A percentile compares a stretch with the other conserved stretches of the same genome.
phyloP scores from a whole-genome alignment of 2,113 vertebrate species.

The Galemys pyrenaicus region DNA sequence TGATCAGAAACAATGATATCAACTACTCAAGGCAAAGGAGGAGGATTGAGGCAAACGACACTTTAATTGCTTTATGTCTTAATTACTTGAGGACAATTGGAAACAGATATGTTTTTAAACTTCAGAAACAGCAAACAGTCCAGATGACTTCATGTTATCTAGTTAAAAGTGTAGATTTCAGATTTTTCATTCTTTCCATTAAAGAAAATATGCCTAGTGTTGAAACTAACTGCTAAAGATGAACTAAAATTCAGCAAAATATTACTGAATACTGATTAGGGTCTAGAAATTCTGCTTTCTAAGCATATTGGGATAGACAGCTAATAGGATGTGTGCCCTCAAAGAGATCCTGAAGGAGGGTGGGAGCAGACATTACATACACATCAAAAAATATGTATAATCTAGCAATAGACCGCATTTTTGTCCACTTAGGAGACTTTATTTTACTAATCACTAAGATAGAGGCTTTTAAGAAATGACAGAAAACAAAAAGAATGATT shows the following conservation, averaged over 20 bases:
- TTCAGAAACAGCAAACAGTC: background rate
- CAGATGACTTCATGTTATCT: background rate
- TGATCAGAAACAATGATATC: background rate
- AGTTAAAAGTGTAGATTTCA: background rate
- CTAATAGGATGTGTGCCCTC: background rate
- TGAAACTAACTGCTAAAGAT: background rate
- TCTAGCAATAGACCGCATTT: background rate
- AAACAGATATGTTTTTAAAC: background rate
- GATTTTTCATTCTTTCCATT: background rate
- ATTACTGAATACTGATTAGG: background rate
- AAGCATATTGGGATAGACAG: background rate
- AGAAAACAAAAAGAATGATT: background rate
- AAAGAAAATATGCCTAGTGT: background rate
- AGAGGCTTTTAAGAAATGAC: background rate
- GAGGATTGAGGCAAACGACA: background rate
- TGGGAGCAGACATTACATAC: background rate
- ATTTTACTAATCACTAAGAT: background rate
- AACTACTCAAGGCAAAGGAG: background rate
- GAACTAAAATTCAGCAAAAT: background rate
- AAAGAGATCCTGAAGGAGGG: background rate
- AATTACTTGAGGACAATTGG: background rate
- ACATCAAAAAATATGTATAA: background rate
- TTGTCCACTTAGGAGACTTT: background rate
- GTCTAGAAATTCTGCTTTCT: background rate
- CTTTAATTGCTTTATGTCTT: background rate